Percentiles rank a stretch among this genome's conserved stretches.
phyloP scores from a whole-genome alignment of 2,888 invertebrate species.

The Cheilosia grossa region DNA sequence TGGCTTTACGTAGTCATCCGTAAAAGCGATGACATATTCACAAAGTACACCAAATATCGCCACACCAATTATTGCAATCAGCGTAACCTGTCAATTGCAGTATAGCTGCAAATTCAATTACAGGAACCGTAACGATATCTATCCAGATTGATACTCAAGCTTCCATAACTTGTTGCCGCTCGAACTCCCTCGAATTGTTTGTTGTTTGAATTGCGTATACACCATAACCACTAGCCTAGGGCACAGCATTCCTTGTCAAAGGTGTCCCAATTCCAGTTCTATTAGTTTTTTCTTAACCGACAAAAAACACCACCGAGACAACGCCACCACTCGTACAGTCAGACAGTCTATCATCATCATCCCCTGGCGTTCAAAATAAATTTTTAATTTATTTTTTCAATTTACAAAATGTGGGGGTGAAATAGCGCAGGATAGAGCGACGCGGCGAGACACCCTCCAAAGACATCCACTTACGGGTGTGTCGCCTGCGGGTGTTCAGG shows the following conservation, averaged over 20 bases:
- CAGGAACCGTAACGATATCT: not conserved
- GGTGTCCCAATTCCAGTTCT: conserved; percentile 41
- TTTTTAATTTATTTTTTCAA: conserved; percentile 74
- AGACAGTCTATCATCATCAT: conserved; percentile 54
- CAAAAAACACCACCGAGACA: conserved; percentile 19
- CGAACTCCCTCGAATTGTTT: conserved; percentile 45
- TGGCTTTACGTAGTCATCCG: no score
- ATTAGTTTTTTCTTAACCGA: conserved; percentile 25
- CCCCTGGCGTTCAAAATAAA: conserved; percentile 66
- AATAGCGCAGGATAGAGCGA: conserved; percentile 21
- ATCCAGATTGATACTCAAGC: conserved; percentile 24
- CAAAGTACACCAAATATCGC: not conserved
- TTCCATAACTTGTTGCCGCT: conserved; percentile 70
- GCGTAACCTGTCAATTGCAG: conserved; percentile 50
- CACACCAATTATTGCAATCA: not conserved
- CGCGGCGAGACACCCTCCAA: conserved; percentile 46
- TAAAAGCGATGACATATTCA: no score
- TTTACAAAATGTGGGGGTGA: conserved; percentile 70
- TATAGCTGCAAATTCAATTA: conserved; percentile 40
- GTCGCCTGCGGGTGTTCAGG: conserved; percentile 74
- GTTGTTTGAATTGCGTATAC: conserved; percentile 10
- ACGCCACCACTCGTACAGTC: conserved; percentile 32
- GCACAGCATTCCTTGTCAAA: conserved; percentile 29
- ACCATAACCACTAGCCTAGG: conserved; percentile 37
- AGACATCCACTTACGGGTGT: conserved; percentile 52